These are phyloP conservation scores for Neogobius melanostomus DNA, from an alignment of 2,113 vertebrate genomes.

Conservation along the genomic window DNA sequence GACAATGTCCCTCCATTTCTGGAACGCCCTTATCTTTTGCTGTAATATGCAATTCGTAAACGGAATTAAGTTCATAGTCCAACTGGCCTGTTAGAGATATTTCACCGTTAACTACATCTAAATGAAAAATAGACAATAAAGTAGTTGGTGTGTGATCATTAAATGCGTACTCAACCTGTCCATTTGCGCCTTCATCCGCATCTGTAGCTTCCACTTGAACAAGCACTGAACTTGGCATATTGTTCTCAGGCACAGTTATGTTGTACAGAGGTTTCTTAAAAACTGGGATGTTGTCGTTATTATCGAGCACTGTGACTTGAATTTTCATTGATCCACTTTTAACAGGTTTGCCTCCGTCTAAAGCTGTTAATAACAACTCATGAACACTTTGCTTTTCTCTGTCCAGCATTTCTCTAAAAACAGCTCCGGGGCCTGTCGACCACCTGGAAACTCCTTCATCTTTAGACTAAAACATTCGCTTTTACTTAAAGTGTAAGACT, in stretches of 20 bases:
- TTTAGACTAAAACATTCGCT: slow-evolving; percentile 67
- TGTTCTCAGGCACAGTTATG: slow-evolving; percentile 77
- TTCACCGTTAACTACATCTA: slow-evolving; percentile 56
- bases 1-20: slow-evolving; percentile 62
- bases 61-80: slow-evolving; percentile 55
- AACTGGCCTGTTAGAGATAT: slow-evolving; percentile 48
- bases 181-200: slow-evolving; percentile 69
- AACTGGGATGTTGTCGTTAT: slow-evolving; percentile 85
- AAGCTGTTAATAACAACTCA: slow-evolving; percentile 64
- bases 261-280: slow-evolving; percentile 80
- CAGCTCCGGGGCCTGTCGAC: slow-evolving; percentile 67
- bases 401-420: slow-evolving; percentile 70
- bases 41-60: slow-evolving; percentile 58
- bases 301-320: slow-evolving; percentile 69
- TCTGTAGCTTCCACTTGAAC: slow-evolving; percentile 74
- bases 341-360: slow-evolving; percentile 66
- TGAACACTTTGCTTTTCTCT: slow-evolving; percentile 70
- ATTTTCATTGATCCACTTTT: slow-evolving; percentile 63
- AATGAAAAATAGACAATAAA: slow-evolving; percentile 50
- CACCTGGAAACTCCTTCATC: slow-evolving; percentile 58
- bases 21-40: slow-evolving; percentile 71
- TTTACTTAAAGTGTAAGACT: slow-evolving; percentile 60
- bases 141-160: slow-evolving; percentile 43
- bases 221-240: slow-evolving; percentile 69
- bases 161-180: slow-evolving; percentile 66